These are phyloP conservation scores for Eleutherodactylus coqui DNA, from an alignment of 2,797 vertebrate genomes.

Conservation along the genomic window DNA sequence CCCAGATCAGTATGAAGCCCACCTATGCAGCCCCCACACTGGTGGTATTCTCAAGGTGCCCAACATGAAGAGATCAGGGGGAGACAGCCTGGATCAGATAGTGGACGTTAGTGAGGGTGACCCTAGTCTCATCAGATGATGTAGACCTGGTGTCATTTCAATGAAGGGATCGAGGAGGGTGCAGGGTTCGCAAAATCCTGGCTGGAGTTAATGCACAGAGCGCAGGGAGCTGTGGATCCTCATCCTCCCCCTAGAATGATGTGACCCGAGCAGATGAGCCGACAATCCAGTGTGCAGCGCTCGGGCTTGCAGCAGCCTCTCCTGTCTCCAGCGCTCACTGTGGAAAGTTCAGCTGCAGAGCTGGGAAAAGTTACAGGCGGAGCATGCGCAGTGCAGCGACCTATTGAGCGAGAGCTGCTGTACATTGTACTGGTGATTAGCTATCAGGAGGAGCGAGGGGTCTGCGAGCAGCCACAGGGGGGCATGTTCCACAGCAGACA, in stretches of 20 bases:
- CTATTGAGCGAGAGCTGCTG: conserved; percentile 70
- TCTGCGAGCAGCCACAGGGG: conserved; percentile 8
- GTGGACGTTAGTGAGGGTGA: not conserved
- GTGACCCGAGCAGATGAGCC: not conserved
- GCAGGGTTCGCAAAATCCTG: not conserved
- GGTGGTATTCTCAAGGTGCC: not conserved
- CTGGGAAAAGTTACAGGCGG: conserved; percentile 73
- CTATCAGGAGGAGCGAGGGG: conserved; percentile 1
- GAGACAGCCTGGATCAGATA: not conserved
- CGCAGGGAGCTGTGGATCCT: not conserved
- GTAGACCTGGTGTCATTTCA: conserved; percentile 13
- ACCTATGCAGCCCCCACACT: conserved; percentile 3
- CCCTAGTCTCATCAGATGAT: not conserved
- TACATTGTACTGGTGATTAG: conserved; percentile 16
- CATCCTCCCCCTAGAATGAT: not conserved
- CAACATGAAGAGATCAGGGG: not conserved
- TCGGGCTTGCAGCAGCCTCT: no score
- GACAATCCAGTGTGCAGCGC: not conserved
- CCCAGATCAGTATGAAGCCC: not conserved
- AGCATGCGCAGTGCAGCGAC: conserved; percentile 85
- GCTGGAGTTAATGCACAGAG: not conserved
- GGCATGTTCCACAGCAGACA: not conserved
- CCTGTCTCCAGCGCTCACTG: conserved; percentile 65
- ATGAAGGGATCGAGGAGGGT: no score
- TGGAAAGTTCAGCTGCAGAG: conserved; percentile 66